Evolutionary conservation across 2,797 vertebrate genomes (phyloP).

Genomic region (Spizella passerina): DNA sequence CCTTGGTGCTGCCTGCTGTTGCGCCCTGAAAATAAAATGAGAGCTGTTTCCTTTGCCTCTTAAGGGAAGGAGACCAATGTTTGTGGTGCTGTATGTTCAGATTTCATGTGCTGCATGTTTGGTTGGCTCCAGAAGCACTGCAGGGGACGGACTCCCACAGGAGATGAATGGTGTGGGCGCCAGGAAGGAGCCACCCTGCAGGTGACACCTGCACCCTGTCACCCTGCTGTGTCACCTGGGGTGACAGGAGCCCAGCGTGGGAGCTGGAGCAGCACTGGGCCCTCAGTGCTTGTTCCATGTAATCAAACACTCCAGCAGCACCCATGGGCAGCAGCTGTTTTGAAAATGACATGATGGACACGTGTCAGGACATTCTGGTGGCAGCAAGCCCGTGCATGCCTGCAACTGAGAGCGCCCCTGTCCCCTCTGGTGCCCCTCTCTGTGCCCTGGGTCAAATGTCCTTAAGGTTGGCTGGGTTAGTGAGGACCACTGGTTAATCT

Average conservation of each 20-base stretch:
- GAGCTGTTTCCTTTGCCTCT: neutral
- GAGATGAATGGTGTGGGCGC: neutral
- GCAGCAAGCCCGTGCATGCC: neutral
- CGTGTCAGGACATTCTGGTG: neutral
- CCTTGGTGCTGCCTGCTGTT: neutral
- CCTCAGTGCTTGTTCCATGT: neutral
- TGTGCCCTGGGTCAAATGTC: neutral
- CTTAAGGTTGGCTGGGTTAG: neutral
- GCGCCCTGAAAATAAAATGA: neutral
- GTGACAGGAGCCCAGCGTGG: accelerated
- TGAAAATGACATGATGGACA: constrained; percentile 4
- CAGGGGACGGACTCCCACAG: neutral
- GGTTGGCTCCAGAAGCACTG: neutral
- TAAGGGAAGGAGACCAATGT: neutral
- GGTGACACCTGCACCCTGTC: neutral
- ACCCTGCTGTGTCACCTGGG: neutral
- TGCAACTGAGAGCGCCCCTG: neutral
- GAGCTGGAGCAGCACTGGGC: neutral
- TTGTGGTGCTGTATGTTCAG: neutral
- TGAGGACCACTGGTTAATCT: neutral
- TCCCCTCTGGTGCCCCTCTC: neutral
- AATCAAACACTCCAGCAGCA: neutral
- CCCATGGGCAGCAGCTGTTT: constrained; percentile 42
- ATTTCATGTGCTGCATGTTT: neutral
- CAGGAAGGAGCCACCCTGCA: neutral